Base-by-base conservation (phyloP, 2,797 vertebrate species). In the Diceros bicornis region DNA sequence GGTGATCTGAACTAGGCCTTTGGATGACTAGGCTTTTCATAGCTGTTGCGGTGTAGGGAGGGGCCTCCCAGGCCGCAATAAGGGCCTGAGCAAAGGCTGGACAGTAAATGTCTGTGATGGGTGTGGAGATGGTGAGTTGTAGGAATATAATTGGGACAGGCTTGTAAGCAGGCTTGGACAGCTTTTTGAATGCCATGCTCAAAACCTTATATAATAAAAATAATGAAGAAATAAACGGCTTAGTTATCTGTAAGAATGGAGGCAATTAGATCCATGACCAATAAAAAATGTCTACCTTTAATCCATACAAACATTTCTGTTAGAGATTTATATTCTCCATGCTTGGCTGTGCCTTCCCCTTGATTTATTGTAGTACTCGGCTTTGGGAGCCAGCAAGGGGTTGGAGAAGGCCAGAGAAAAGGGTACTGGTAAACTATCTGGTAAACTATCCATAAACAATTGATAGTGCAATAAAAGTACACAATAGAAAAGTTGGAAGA, bases 161-260 rank as follows among this genome's bases (percentile, higher is more conserved):
- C 77, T 91, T 84, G 34, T 86, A 44, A n/a, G 11, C 6, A 17
- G 95, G 62, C 13, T 84, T 84, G 29, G 57, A 16, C 34, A 82
- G 72, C 66, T 74, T 64, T 84, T 87, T 55, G 92, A 61, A 71
- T 79, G 59, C 20, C 2, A 7, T 59, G 59, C n/a, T 89, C 78
- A 93, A 93, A 72, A 66, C 68, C 18, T 32, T 85, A 14, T 32
- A 1, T 91, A 55, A 89, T 81, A 74, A 85, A 78, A 89, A 74
- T 86, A 85, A 59, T 52, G 61, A 82, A 44, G 55, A 81, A 81
- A 77, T 74, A 93, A 81, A 41, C 85, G 52, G 18, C 69, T 77
- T 95, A 75, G 47, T 61, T 84, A 23, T 59, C 41, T 69, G 34
- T 75, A 64, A 41, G 44, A 84, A 87, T 89, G 57, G 68, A 87